Evolutionary conservation across 2,888 invertebrate genomes (phyloP).

Genomic region (Agapetus fuscipes): DNA sequence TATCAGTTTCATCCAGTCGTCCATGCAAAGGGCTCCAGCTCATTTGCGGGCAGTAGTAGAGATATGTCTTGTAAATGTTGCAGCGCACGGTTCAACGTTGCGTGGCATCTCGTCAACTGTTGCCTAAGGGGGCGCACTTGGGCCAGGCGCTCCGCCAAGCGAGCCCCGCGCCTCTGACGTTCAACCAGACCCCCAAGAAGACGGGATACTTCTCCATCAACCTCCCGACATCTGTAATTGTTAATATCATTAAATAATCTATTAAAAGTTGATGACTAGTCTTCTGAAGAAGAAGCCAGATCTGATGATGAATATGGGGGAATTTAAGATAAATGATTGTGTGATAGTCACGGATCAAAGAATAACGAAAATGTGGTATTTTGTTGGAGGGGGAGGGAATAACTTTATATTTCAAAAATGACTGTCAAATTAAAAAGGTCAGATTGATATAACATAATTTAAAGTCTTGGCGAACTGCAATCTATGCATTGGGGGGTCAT

Average conservation of each 20-base stretch:
- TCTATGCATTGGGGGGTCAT: too few species aligned
- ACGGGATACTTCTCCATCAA: slow-evolving; percentile 48
- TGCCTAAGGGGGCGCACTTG: slow-evolving; percentile 76
- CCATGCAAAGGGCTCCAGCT: slow-evolving; percentile 85
- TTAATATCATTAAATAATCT: slow-evolving; percentile 1
- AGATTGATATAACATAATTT: too few species aligned
- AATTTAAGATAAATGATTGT: too few species aligned
- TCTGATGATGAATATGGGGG: too few species aligned
- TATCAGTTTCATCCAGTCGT: slow-evolving; percentile 53
- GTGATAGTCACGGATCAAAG: too few species aligned
- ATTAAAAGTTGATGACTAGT: slow-evolving; percentile 4
- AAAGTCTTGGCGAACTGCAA: too few species aligned
- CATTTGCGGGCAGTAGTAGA: slow-evolving; percentile 41
- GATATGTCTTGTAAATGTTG: slow-evolving; percentile 37
- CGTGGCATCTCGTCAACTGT: slow-evolving; percentile 72
- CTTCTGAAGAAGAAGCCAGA: too few species aligned
- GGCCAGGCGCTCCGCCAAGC: slow-evolving; percentile 76
- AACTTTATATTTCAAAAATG: too few species aligned
- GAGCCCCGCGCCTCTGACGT: slow-evolving; percentile 72
- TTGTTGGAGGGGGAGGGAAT: too few species aligned
- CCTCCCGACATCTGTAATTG: too few species aligned
- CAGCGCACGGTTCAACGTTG: slow-evolving; percentile 68
- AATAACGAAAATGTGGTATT: too few species aligned
- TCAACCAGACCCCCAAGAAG: slow-evolving; percentile 53
- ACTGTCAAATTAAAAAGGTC: too few species aligned